Evolutionary conservation across 2,797 vertebrate genomes (phyloP).

Genomic region (Propithecus deckenii): DNA sequence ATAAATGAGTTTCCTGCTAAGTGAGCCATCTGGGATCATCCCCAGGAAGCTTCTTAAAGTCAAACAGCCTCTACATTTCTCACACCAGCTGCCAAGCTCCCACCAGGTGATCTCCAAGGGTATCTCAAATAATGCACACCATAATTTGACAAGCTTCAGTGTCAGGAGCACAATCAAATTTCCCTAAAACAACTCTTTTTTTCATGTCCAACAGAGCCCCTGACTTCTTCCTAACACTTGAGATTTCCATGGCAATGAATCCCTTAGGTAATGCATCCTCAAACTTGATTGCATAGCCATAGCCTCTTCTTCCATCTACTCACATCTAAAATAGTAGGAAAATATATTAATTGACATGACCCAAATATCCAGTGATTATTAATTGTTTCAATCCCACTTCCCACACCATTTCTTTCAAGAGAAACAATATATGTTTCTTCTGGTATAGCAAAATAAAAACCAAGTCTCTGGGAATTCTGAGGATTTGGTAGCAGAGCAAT

Average conservation of each 20-base stretch:
- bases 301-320: background rate
- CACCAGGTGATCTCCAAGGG: slow-evolving; percentile 10
- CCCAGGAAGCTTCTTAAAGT: slow-evolving; percentile 56
- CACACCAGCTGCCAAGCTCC: slow-evolving; percentile 27
- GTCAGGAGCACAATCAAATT: background rate
- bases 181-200: background rate
- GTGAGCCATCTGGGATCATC: slow-evolving; percentile 55
- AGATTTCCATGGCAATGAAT: background rate
- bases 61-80: slow-evolving; percentile 29
- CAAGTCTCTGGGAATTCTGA: background rate
- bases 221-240: background rate
- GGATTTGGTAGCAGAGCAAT: background rate
- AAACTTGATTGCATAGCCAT: background rate
- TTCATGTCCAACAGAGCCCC: background rate
- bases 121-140: background rate
- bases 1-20: slow-evolving; percentile 58
- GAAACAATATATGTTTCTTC: background rate
- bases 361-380: background rate
- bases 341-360: background rate
- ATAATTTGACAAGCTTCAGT: background rate
- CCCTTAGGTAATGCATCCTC: background rate
- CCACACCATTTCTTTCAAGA: background rate
- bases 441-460: background rate
- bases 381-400: background rate
- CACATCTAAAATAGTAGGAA: background rate